A percentile compares a stretch with the other conserved stretches of the same genome.
Conservation (phyloP, 1,140 invertebrate species). For the Glossosoma conforme region DNA sequence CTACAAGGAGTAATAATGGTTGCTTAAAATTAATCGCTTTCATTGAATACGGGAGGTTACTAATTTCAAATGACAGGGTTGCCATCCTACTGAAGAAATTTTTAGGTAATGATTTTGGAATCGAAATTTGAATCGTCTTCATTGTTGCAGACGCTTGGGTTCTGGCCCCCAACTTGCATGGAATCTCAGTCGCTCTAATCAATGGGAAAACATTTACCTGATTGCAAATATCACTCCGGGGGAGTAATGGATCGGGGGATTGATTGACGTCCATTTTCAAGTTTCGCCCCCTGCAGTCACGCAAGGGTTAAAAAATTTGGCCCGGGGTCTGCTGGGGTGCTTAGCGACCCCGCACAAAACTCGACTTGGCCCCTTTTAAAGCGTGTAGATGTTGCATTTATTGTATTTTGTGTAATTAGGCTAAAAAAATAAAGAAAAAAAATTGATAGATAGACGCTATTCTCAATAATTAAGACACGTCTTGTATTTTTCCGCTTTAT, state of each 20-base stretch:
- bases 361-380: neutral
- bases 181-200: slow-evolving; percentile 13
- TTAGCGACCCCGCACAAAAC: neutral
- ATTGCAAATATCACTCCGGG: slow-evolving; percentile 15
- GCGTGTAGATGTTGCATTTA: neutral
- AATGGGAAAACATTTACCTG: slow-evolving; percentile 10
- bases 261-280: slow-evolving; percentile 15
- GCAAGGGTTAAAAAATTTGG: too few species aligned
- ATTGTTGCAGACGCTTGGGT: neutral
- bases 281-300: slow-evolving; percentile 8
- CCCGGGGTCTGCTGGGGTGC: slow-evolving; percentile 3
- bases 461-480: too few species aligned
- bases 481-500: too few species aligned
- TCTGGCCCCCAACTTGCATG: slow-evolving; percentile 7
- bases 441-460: slow-evolving; percentile 4
- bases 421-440: neutral
- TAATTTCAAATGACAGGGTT: neutral
- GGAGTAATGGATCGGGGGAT: slow-evolving; percentile 13
- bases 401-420: neutral
- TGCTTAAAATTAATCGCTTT: neutral
- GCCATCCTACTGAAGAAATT: neutral
- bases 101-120: neutral
- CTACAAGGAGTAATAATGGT: too few species aligned
- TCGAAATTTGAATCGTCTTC: neutral
- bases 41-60: neutral